Evolutionary conservation across 2,888 invertebrate genomes (phyloP), one percentile per base, ranked within the genome.

Genomic region (Phyto melanocephala): DNA sequence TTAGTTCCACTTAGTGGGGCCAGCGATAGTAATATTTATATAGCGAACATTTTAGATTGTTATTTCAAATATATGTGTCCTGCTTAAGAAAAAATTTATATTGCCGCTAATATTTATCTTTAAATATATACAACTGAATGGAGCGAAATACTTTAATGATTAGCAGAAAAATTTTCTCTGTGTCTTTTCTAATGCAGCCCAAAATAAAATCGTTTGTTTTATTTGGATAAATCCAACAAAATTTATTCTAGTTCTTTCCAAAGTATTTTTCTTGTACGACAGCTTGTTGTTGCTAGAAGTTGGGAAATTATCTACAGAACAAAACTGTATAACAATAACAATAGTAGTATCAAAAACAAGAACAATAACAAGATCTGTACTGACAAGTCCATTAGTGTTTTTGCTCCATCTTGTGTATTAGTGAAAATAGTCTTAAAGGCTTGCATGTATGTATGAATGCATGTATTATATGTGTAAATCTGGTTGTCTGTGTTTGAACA

Each of bases 341-440:
- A 42, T 28, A 24, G 42, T 42, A 17, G 71, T 47, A 42, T 17
- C 22, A 45, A 40, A 15, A 37, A 40, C 50, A 68, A 20, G 8
- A 65, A 58, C 24, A 79, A 72, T 58, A 77, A 74, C 56, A 71
- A 75, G 50, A 75, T 67, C 58, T 78, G 37, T 70, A 70, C 81
- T 79, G 82, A 82, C 82, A 79, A 75, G 78, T 82, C 82, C 78
- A 82, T 82, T 79, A 82, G 70, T 70, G 65, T 67, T 79, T 71
- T 79, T 65, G 75, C 58, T 82, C 37, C 65, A 74, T 54, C 22
- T 74, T 47, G 45, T 81, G 40, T 37, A 11, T 45, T 24, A 47
- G 56, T 47, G 10, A 24, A 54, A 72, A 17, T 50, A 63, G 50
- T 35, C 5, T 7, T 58, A 17, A 4, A 35, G 22, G 4, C 10